Conservation (phyloP, 2,797 vertebrate genomes). For the Toxotes lorentzi region DNA sequence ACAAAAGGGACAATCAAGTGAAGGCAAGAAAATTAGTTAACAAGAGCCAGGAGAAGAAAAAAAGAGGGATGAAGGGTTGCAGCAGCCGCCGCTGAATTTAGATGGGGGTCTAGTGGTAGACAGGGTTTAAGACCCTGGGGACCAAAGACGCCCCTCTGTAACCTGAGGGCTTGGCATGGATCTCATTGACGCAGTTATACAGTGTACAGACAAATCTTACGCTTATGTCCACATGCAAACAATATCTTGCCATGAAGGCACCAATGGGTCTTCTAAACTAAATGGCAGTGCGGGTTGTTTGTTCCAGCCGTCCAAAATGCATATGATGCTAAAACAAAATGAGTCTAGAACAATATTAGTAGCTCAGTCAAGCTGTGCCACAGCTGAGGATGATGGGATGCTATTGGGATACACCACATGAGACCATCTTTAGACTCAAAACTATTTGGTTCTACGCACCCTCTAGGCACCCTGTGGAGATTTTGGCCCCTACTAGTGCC, state of each 20-base stretch:
- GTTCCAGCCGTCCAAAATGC: not conserved
- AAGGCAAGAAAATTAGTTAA: slow-evolving; percentile 34
- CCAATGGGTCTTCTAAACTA: not conserved
- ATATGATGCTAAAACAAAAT: not conserved
- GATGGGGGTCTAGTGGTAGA: slow-evolving; percentile 36
- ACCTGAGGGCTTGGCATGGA: slow-evolving; percentile 16
- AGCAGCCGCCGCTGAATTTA: slow-evolving; percentile 57
- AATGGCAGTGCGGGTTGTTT: not conserved
- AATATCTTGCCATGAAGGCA: not conserved
- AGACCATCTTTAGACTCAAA: too few relatives aligned
- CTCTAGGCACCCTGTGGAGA: too few relatives aligned
- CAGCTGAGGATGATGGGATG: too few relatives aligned
- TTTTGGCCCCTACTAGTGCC: too few relatives aligned
- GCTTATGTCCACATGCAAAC: not conserved
- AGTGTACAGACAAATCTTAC: not conserved
- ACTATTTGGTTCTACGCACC: too few relatives aligned
- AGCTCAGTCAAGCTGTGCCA: too few relatives aligned
- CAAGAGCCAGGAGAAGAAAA: slow-evolving; percentile 10
- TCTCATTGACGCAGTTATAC: not conserved
- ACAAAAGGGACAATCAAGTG: not conserved
- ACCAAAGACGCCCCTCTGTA: slow-evolving; percentile 19
- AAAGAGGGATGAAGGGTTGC: slow-evolving; percentile 5
- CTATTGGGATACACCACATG: too few relatives aligned
- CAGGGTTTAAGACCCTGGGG: slow-evolving; percentile 29
- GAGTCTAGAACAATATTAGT: not conserved